phyloP scores from a whole-genome alignment of 2,888 invertebrate genomes.

The Apamea anceps region DNA sequence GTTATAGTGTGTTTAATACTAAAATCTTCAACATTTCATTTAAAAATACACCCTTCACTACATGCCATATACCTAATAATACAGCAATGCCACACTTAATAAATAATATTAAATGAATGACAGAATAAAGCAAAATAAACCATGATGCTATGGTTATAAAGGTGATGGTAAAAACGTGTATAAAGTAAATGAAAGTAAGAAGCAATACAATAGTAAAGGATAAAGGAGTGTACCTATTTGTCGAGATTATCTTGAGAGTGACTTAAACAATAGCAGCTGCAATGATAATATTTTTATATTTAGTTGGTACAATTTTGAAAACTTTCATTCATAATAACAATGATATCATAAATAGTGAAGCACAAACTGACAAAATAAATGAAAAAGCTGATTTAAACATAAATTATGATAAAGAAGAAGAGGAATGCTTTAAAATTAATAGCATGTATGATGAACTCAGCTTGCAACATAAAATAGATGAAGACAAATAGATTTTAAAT shows the following conservation, averaged over 20 bases:
- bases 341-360: slow-evolving; percentile 29
- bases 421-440: slow-evolving; percentile 17
- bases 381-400: slow-evolving; percentile 40
- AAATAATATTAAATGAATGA: slow-evolving; percentile 54
- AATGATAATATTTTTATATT: slow-evolving; percentile 82
- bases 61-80: slow-evolving; percentile 44
- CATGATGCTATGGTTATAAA: slow-evolving; percentile 52
- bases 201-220: slow-evolving; percentile 83
- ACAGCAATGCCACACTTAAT: slow-evolving; percentile 50
- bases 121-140: slow-evolving; percentile 64
- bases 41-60: slow-evolving; percentile 48
- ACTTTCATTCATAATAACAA: slow-evolving; percentile 9
- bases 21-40: slow-evolving; percentile 53
- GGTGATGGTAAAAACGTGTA: slow-evolving; percentile 59
- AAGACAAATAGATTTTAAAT: slow-evolving; percentile 24
- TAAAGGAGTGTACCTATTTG: slow-evolving; percentile 88
- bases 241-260: slow-evolving; percentile 88
- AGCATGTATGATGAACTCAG: slow-evolving; percentile 18
- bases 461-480: slow-evolving; percentile 39
- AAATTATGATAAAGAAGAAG: slow-evolving; percentile 2
- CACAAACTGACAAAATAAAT: slow-evolving; percentile 36
- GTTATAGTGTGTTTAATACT: slow-evolving; percentile 2
- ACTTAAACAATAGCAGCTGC: slow-evolving; percentile 90
- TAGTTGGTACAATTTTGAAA: slow-evolving; percentile 76
- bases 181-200: slow-evolving; percentile 78